Evolutionary conservation across 2,797 vertebrate species (phyloP).

Genomic region (Schizopygopsis pylzovi): DNA sequence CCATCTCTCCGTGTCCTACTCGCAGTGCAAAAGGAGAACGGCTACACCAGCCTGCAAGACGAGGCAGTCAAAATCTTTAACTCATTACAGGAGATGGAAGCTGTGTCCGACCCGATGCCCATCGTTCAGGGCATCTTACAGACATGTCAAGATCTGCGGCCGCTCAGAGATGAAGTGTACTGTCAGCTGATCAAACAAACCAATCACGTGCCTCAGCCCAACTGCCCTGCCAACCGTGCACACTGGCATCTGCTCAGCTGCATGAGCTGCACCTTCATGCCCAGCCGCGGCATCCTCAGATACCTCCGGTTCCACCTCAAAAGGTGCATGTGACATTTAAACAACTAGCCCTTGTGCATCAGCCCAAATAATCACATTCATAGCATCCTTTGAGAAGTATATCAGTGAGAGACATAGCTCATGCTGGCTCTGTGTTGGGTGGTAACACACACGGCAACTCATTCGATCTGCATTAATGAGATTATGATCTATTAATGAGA

Average conservation of each 20-base stretch:
- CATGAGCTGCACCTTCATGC: conserved; percentile 92
- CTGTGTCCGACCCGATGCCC: conserved; percentile 87
- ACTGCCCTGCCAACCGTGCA: conserved; percentile 83
- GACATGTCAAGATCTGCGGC: conserved; percentile 90
- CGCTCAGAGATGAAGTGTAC: conserved; percentile 90
- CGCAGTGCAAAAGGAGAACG: conserved; percentile 91
- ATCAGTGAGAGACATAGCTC: not conserved
- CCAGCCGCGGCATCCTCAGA: conserved; percentile 88
- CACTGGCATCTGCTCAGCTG: conserved; percentile 94
- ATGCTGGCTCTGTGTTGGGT: not conserved
- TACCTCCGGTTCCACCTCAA: conserved; percentile 93
- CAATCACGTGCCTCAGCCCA: conserved; percentile 90
- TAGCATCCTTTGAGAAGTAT: not conserved
- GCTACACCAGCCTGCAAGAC: conserved; percentile 92
- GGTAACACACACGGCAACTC: not conserved
- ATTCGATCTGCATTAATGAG: not conserved
- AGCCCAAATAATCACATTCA: conserved; percentile 3
- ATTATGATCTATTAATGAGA: not conserved
- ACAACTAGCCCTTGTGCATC: not conserved
- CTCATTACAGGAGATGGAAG: conserved; percentile 93
- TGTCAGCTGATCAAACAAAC: conserved; percentile 96
- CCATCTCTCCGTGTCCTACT: conserved; percentile 29
- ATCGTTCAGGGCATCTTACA: conserved; percentile 94
- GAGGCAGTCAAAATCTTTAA: conserved; percentile 95
- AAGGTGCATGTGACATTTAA: conserved; percentile 72